Conservation (phyloP, 2,888 invertebrate genomes). For the Drosophila tanythrix region DNA sequence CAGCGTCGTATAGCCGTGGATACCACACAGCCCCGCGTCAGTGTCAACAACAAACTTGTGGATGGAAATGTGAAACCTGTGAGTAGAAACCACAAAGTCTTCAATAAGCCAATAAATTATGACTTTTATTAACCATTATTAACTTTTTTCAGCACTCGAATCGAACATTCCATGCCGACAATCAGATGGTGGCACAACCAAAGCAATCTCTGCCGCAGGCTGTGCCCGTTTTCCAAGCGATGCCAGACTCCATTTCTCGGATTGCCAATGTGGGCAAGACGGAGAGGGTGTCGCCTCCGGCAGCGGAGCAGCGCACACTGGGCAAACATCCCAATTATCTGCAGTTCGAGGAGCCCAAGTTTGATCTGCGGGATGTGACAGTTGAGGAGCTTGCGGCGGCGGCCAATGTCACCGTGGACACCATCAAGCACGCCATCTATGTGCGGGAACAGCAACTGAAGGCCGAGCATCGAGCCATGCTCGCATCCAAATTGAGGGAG, state of each 20-base stretch:
- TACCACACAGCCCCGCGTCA: conserved; percentile 75
- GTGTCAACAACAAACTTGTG: conserved; percentile 78
- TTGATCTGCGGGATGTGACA: conserved; percentile 84
- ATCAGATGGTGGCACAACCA: conserved; percentile 71
- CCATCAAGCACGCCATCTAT: conserved; percentile 90
- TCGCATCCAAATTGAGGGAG: conserved; percentile 78
- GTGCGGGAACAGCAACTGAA: conserved; percentile 89
- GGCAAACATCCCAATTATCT: conserved; percentile 78
- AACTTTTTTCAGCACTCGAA: conserved; percentile 63
- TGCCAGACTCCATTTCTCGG: conserved; percentile 86
- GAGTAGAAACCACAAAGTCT: conserved; percentile 6
- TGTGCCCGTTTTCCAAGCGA: conserved; percentile 86
- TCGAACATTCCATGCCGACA: conserved; percentile 81
- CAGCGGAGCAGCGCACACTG: conserved; percentile 56
- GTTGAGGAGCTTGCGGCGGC: conserved; percentile 87
- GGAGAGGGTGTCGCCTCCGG: conserved; percentile 28
- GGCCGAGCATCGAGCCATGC: conserved; percentile 86
- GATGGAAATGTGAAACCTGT: conserved; percentile 70
- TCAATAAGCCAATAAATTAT: neutral
- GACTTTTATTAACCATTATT: neutral
- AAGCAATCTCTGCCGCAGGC: conserved; percentile 69
- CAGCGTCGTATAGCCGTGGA: conserved; percentile 81
- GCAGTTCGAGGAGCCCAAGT: conserved; percentile 83
- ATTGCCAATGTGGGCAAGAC: conserved; percentile 67
- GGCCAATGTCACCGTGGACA: conserved; percentile 92